These are phyloP conservation scores for Mylabris phalerata DNA, from an alignment of 1,140 invertebrate genomes.

Conservation along the genomic window DNA sequence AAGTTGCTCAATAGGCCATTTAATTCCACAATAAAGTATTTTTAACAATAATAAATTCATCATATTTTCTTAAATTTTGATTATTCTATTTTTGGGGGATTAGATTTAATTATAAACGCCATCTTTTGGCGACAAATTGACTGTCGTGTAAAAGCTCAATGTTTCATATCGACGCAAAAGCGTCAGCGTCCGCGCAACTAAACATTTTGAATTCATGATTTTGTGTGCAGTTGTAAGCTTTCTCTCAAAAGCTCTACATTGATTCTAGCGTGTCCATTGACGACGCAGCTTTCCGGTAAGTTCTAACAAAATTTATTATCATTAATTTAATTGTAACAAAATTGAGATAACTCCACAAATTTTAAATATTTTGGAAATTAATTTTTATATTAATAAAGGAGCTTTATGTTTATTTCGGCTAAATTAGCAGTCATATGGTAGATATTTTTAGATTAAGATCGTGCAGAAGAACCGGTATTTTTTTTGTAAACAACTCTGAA, in stretches of 20 bases:
- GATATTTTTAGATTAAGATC: no score
- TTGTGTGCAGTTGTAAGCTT: constrained; percentile 9
- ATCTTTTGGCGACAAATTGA: constrained; percentile 5
- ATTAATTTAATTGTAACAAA: no score
- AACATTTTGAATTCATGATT: constrained; percentile 17
- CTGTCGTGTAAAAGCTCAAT: constrained; percentile 3
- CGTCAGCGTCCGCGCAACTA: constrained; percentile 16
- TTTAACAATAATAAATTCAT: neutral
- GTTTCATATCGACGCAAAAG: constrained; percentile 14
- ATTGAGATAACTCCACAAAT: no score
- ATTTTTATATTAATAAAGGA: no score
- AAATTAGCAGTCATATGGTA: no score
- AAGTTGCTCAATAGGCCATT: constrained; percentile 34
- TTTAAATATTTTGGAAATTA: no score
- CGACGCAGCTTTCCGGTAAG: constrained; percentile 1
- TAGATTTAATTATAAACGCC: neutral
- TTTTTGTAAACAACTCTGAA: no score
- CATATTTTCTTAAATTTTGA: neutral
- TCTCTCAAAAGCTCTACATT: constrained; percentile 1
- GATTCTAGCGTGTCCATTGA: neutral
- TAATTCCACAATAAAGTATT: neutral
- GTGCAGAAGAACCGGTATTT: no score
- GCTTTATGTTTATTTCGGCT: no score
- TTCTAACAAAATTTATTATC: neutral
- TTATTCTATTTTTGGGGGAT: neutral